Conservation (phyloP, 2,797 vertebrate genomes). For the Platyrinchus mystaceus region DNA sequence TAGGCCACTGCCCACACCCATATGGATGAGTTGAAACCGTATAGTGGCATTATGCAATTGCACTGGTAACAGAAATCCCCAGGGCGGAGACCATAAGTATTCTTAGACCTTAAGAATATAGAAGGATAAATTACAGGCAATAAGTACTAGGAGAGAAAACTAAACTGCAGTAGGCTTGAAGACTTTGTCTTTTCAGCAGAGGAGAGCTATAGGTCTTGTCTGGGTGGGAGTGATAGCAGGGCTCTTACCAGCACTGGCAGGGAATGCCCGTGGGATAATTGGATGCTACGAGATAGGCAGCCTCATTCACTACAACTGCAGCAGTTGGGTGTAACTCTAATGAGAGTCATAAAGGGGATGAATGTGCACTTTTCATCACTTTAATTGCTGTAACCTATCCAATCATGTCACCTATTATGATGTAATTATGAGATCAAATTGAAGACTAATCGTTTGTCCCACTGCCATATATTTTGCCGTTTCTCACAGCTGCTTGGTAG, state of each 20-base stretch:
- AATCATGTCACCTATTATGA: conserved; percentile 63
- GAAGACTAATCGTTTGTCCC: conserved; percentile 47
- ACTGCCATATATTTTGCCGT: not conserved
- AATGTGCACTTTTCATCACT: conserved; percentile 59
- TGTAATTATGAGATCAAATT: conserved; percentile 56
- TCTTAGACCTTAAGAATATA: not conserved
- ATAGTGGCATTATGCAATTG: not conserved
- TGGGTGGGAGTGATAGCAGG: not conserved
- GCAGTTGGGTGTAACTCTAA: conserved; percentile 42
- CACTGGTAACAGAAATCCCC: not conserved
- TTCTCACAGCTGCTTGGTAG: not conserved
- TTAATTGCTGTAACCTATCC: conserved; percentile 58
- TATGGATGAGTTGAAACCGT: not conserved
- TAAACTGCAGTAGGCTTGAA: not conserved
- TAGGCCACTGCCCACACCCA: not conserved
- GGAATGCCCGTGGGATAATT: not conserved
- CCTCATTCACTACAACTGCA: conserved; percentile 1
- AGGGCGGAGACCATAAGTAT: not conserved
- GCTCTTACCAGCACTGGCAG: not conserved
- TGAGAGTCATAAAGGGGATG: conserved; percentile 1
- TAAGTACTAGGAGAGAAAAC: not conserved
- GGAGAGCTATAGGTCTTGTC: not conserved
- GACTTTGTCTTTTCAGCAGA: not conserved
- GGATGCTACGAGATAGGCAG: not conserved
- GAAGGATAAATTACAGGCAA: not conserved